Evolutionary conservation across 2,888 invertebrate species (phyloP).

Genomic region (Phaedon cochleariae): DNA sequence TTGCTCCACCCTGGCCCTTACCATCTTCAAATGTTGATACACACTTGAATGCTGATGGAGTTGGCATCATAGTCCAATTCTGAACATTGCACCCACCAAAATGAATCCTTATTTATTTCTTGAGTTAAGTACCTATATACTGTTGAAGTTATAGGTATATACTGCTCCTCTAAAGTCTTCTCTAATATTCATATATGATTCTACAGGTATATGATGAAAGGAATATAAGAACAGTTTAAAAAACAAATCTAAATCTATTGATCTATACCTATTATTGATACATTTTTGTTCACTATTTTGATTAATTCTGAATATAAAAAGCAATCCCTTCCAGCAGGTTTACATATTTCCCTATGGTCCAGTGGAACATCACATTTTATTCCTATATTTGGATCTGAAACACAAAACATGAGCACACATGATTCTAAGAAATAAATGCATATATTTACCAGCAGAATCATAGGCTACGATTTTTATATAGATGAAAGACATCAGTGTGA

Average conservation of each 20-base stretch:
- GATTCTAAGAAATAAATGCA: not conserved
- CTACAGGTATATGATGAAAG: no score
- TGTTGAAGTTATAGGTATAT: no score
- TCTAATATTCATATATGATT: no score
- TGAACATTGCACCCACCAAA: no score
- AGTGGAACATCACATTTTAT: slow-evolving; percentile 76
- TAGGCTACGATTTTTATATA: slow-evolving; percentile 79
- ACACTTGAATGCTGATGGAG: no score
- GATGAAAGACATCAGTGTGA: slow-evolving; percentile 78
- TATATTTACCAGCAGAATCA: slow-evolving; percentile 75
- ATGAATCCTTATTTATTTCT: no score
- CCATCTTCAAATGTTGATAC: no score
- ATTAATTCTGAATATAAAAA: slow-evolving; percentile 74
- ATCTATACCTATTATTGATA: slow-evolving; percentile 3
- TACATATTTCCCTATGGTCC: slow-evolving; percentile 88
- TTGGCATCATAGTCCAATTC: no score
- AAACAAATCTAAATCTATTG: not conserved
- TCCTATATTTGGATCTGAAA: slow-evolving; percentile 82
- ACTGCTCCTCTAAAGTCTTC: no score
- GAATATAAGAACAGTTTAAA: no score
- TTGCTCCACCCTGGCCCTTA: no score
- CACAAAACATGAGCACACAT: slow-evolving; percentile 15
- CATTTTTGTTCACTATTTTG: slow-evolving; percentile 64
- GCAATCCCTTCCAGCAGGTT: slow-evolving; percentile 76
- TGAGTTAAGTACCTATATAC: no score